phyloP scores from a whole-genome alignment of 2,888 invertebrate genomes.

The Sicus ferrugineus region DNA sequence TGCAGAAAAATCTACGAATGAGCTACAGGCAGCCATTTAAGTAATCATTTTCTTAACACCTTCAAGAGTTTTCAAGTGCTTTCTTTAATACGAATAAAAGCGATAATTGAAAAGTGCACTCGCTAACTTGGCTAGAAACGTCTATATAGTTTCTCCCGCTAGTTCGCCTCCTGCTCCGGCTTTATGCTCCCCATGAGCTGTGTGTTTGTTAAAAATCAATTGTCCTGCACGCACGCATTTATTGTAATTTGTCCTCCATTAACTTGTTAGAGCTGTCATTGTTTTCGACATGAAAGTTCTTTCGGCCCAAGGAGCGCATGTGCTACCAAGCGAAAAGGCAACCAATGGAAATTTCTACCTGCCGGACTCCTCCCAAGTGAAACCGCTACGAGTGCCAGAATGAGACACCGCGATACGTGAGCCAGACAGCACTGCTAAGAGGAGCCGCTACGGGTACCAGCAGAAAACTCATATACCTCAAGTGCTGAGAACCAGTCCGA shows the following conservation, averaged over 20 bases:
- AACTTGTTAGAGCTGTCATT: constrained; percentile 33
- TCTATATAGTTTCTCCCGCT: not conserved
- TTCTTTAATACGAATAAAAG: too few relatives aligned
- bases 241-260: constrained; percentile 33
- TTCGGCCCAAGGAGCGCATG: constrained; percentile 11
- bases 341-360: constrained; percentile 29
- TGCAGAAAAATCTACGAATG: too few relatives aligned
- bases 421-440: not conserved
- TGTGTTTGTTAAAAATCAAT: constrained; percentile 24
- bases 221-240: constrained; percentile 32
- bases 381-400: not conserved
- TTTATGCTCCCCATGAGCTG: not conserved
- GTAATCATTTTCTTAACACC: too few relatives aligned
- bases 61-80: too few relatives aligned
- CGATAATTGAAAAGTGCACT: constrained; percentile 5
- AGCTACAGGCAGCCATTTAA: too few relatives aligned
- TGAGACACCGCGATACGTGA: constrained; percentile 4
- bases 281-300: constrained; percentile 18
- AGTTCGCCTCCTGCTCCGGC: not conserved
- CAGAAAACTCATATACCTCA: constrained; percentile 17
- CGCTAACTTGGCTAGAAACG: too few relatives aligned
- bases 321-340: not conserved
- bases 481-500: constrained; percentile 10
- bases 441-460: not conserved
- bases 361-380: constrained; percentile 17